Percentiles rank a stretch among this genome's conserved stretches.
phyloP scores from a whole-genome alignment of 2,888 invertebrate genomes.

The Papilio demoleus region DNA sequence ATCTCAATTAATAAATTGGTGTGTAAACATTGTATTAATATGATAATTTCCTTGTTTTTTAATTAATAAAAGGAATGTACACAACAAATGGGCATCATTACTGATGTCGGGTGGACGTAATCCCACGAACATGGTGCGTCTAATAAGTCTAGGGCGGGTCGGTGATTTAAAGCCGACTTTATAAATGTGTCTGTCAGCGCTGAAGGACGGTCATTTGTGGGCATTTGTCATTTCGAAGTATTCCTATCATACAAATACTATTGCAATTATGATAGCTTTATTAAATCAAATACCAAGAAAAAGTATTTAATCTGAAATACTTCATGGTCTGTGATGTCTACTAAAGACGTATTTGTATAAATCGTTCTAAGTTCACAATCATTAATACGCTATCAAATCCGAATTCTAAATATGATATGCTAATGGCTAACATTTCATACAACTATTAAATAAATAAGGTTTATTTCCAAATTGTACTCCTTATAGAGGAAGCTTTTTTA shows the following conservation, averaged over 20 bases:
- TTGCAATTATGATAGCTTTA: conserved; percentile 54
- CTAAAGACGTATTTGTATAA: too few relatives aligned
- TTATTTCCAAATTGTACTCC: too few relatives aligned
- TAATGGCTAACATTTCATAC: too few relatives aligned
- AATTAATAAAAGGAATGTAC: conserved; percentile 30
- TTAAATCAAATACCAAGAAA: neutral
- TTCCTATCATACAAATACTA: conserved; percentile 54
- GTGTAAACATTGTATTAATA: neutral
- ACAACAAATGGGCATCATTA: conserved; percentile 43
- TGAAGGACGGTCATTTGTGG: conserved; percentile 66
- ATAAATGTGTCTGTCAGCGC: conserved; percentile 78
- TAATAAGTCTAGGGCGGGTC: conserved; percentile 52
- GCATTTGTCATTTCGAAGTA: conserved; percentile 64
- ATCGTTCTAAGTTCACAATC: too few relatives aligned
- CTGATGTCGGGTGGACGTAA: conserved; percentile 41
- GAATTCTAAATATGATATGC: too few relatives aligned
- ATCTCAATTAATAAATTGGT: neutral
- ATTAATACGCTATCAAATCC: too few relatives aligned
- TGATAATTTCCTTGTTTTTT: conserved; percentile 11
- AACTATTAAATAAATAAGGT: too few relatives aligned
- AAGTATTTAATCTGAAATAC: neutral
- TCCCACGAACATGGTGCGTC: conserved; percentile 41
- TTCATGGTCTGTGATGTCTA: neutral
- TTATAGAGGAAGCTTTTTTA: neutral
- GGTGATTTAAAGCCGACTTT: conserved; percentile 65